Conservation (phyloP, 2,113 vertebrate genomes). For the Malaclemys terrapin region DNA sequence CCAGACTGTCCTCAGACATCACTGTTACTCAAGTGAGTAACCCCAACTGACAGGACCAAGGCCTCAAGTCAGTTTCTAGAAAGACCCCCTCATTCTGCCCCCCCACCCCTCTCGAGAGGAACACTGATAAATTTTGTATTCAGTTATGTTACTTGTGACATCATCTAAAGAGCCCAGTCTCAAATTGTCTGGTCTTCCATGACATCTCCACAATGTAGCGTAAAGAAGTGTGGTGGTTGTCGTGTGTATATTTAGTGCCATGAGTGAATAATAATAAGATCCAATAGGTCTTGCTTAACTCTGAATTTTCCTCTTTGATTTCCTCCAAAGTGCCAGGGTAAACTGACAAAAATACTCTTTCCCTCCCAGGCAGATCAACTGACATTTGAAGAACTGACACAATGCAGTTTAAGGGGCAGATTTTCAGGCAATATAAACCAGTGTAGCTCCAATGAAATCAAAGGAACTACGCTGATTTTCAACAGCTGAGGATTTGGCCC, state of each 20-base stretch:
- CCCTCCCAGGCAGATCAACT: neutral
- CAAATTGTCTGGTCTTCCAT: rapidly evolving
- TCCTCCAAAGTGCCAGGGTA: rapidly evolving
- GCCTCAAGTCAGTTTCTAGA: neutral
- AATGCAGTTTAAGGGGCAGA: neutral
- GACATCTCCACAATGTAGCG: neutral
- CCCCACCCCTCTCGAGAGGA: neutral
- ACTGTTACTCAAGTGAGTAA: neutral
- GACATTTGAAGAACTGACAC: neutral
- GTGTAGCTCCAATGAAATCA: neutral
- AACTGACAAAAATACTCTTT: neutral
- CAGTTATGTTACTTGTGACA: neutral
- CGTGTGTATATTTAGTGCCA: neutral
- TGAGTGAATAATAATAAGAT: neutral
- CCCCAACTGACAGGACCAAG: neutral
- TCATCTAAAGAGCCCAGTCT: neutral
- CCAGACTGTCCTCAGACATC: rapidly evolving
- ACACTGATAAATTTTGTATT: neutral
- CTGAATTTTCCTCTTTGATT: neutral
- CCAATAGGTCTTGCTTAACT: rapidly evolving
- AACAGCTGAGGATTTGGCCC: neutral
- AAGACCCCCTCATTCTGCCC: neutral
- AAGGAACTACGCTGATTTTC: neutral
- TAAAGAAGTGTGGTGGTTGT: neutral
- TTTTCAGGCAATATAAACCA: neutral